Evolutionary conservation across 2,888 invertebrate species (phyloP), one percentile per base, ranked within the genome.

Genomic region (Micoletzkya japonica): DNA sequence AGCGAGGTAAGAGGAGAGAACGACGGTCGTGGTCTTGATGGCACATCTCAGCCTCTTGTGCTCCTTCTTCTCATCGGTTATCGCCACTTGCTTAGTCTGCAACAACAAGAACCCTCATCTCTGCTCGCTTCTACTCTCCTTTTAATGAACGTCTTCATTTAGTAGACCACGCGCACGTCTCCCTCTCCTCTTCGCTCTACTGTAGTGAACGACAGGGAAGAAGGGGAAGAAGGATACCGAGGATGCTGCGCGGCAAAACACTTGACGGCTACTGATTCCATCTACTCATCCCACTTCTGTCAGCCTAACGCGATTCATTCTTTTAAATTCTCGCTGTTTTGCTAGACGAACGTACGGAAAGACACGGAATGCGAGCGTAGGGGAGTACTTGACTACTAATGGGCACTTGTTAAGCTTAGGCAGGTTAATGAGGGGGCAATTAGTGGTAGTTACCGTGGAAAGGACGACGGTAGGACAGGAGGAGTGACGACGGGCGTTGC

Each of bases 1-100:
- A 4, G 75, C 74, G 30, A 81, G 78, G 72, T 81, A 81, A 1
- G 77, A 76, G 0, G 76, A 70, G 32, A 81, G 76, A n/a, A 81
- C 75, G 7, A 77, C 77, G 4, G 75, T 76, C 2, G 79, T 79
- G 0, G 81, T 80, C 44, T 74, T 73, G 30, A 79, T 74, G 17
- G 81, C 79, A 54, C 75, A 77, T 24, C 78, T 71, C 0, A 79
- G 71, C 20, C 71, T 60, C 70, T 73, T 67, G 34, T 58, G 57
- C 52, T 73, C 73, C 58, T 60, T 72, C 30, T 58, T 37, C 60
- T 72, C 72, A 56, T 72, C 72, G 37, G 50, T 49, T 20, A 63
- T 37, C 2, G 54, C 70, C 1, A 63, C 50, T 32, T 60, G 60
- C 32, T 72, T 72, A 26, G 60, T 37, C 64, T 66, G 28, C 6